Conservation (phyloP, 2,888 invertebrate species). For the Mermis nigrescens region DNA sequence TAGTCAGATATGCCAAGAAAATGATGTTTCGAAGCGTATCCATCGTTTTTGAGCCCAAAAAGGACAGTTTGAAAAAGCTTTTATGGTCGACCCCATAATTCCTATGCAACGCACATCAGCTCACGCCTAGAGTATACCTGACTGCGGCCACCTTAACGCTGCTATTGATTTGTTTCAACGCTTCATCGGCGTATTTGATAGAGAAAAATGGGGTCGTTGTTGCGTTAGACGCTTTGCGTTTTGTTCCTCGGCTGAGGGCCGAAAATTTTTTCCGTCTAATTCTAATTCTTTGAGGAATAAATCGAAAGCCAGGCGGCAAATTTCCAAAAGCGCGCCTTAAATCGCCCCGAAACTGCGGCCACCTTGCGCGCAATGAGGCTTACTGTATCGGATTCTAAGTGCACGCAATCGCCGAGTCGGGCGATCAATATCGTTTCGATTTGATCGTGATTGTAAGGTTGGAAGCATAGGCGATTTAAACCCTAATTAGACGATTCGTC, state of each 20-base stretch:
- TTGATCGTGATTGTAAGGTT: constrained; percentile 74
- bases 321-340: constrained; percentile 74
- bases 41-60: too few species aligned
- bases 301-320: constrained; percentile 69
- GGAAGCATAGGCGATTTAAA: constrained; percentile 70
- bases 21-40: too few species aligned
- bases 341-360: constrained; percentile 78
- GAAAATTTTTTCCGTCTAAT: too few species aligned
- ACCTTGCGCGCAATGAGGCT: constrained; percentile 65
- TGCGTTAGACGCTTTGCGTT: too few species aligned
- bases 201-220: too few species aligned
- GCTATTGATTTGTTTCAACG: not conserved
- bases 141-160: not conserved
- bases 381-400: constrained; percentile 68
- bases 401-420: constrained; percentile 34
- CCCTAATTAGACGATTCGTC: too few species aligned
- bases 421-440: constrained; percentile 44
- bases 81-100: too few species aligned
- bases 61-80: too few species aligned
- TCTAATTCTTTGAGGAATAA: not conserved
- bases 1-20: too few species aligned
- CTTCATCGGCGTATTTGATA: not conserved
- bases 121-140: too few species aligned
- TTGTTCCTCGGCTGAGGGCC: too few species aligned
- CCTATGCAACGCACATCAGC: too few species aligned